These are phyloP conservation scores for Thereva nobilitata DNA, from an alignment of 2,888 invertebrate species.

Conservation along the genomic window DNA sequence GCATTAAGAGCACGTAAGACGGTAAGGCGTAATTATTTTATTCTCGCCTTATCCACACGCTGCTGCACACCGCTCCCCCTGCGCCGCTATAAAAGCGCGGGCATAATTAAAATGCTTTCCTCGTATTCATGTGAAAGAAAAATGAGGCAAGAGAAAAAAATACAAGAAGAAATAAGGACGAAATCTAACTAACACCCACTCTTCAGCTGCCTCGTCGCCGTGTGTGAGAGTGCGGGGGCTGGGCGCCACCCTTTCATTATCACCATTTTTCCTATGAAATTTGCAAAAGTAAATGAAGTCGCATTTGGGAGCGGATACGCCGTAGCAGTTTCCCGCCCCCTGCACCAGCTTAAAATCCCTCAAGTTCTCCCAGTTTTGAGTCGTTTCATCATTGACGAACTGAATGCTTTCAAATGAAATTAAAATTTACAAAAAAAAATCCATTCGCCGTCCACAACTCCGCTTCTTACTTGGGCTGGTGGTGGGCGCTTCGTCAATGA, in stretches of 20 bases:
- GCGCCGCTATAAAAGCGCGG: conserved; percentile 16
- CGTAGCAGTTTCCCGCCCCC: conserved; percentile 18
- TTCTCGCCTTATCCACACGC: conserved; percentile 36
- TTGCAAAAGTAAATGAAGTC: conserved; percentile 28
- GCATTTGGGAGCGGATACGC: conserved; percentile 27
- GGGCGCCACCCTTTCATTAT: conserved; percentile 14
- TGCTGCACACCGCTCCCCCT: conserved; percentile 9
- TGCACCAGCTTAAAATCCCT: not conserved
- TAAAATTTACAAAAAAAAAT: conserved; percentile 26
- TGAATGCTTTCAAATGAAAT: conserved; percentile 29
- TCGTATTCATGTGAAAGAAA: conserved; percentile 18
- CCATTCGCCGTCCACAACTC: conserved; percentile 8
- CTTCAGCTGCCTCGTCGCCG: not conserved
- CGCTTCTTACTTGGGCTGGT: not conserved
- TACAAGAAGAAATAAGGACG: conserved; percentile 14
- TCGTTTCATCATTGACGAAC: not conserved
- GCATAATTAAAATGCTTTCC: conserved; percentile 28
- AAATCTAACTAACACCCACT: conserved; percentile 29
- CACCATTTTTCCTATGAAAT: conserved; percentile 20
- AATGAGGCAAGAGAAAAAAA: conserved; percentile 11
- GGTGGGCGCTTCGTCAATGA: too few species aligned
- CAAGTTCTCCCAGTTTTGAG: not conserved
- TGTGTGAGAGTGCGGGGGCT: not conserved
- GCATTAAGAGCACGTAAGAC: conserved; percentile 33
- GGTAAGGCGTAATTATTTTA: conserved; percentile 39